Percentiles rank a stretch among this genome's conserved stretches.
Evolutionary conservation across 2,797 vertebrate genomes (phyloP).

Genomic region (Diplodus puntazzo): DNA sequence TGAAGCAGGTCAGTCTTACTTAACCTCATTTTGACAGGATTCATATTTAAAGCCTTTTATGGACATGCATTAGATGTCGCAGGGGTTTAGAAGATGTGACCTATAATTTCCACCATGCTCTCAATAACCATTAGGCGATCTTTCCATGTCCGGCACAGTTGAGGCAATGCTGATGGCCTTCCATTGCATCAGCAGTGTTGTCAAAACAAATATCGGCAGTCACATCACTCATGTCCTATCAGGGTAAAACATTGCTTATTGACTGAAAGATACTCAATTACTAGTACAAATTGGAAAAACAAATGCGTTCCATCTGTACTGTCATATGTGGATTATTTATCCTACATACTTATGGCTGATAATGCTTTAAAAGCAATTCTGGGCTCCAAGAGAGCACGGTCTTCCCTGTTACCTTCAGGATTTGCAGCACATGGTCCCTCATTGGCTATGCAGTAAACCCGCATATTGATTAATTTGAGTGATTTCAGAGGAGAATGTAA

Average conservation of each 20-base stretch:
- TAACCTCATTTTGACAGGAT: background rate
- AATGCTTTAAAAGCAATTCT: conserved; percentile 16
- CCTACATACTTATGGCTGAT: too few species aligned
- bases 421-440: conserved; percentile 58
- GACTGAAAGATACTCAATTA: conserved; percentile 27
- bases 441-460: conserved; percentile 62
- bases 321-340: background rate
- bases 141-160: background rate
- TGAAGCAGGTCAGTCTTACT: background rate
- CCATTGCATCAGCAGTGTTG: conserved; percentile 16
- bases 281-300: conserved; percentile 5
- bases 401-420: conserved; percentile 44
- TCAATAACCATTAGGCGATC: background rate
- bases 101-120: conserved; percentile 1
- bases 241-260: conserved; percentile 25
- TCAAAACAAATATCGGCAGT: conserved; percentile 39
- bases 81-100: conserved; percentile 2
- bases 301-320: conserved; percentile 4
- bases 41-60: background rate
- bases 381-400: conserved; percentile 1
- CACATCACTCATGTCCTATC: conserved; percentile 49
- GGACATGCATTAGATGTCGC: background rate
- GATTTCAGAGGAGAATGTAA: conserved; percentile 79
- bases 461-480: conserved; percentile 79
- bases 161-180: conserved; percentile 10